Percentiles rank a stretch among this genome's conserved stretches.
phyloP scores from a whole-genome alignment of 2,888 invertebrate species.

The Agrochola lota region DNA sequence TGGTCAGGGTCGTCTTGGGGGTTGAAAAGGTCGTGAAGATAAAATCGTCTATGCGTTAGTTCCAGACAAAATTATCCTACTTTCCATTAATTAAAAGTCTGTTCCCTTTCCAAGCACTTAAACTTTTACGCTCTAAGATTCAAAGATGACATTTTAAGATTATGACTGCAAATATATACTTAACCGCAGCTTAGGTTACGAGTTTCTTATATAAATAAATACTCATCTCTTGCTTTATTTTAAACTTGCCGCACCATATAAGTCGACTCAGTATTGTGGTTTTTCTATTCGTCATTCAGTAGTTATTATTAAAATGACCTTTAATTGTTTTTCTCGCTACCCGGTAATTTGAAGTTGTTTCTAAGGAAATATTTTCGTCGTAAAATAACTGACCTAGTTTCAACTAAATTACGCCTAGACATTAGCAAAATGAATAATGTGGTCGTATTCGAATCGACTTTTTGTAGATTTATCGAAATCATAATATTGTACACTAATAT shows the following conservation, averaged over 20 bases:
- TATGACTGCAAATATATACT: conserved; percentile 43
- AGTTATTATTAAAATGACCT: conserved; percentile 64
- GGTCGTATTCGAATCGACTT: conserved; percentile 53
- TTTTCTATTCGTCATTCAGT: conserved; percentile 66
- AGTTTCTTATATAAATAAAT: conserved; percentile 53
- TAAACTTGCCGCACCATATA: conserved; percentile 64
- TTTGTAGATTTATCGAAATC: conserved; percentile 46
- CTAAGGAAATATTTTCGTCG: conserved; percentile 66
- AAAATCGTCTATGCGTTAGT: background rate
- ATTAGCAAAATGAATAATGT: conserved; percentile 63
- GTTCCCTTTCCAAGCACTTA: conserved; percentile 40
- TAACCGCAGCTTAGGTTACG: conserved; percentile 51
- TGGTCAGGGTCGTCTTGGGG: background rate
- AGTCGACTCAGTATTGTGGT: conserved; percentile 64
- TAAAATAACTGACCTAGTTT: conserved; percentile 71
- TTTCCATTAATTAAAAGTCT: conserved; percentile 47
- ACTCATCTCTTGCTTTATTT: conserved; percentile 56
- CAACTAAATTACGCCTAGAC: conserved; percentile 61
- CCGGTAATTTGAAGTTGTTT: conserved; percentile 66
- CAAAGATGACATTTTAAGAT: conserved; percentile 40
- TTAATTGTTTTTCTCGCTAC: conserved; percentile 69
- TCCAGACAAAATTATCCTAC: conserved; percentile 21
- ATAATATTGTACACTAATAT: conserved; percentile 60
- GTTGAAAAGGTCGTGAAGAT: conserved; percentile 22
- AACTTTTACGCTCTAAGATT: conserved; percentile 47